Evolutionary conservation across 2,797 vertebrate species (phyloP).

Genomic region (Sitta carolinensis): DNA sequence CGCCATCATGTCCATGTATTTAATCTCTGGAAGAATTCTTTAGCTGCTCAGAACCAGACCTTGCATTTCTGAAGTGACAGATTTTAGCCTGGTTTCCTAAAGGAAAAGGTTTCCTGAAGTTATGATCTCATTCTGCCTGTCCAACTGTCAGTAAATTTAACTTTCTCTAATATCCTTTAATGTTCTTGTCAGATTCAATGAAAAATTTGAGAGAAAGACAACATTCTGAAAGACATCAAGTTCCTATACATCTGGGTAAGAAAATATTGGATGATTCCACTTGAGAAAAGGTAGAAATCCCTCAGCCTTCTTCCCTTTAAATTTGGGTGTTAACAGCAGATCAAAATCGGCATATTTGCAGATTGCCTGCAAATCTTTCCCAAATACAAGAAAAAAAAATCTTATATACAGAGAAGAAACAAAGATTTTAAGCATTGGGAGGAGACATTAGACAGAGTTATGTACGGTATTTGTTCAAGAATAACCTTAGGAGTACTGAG

Average conservation of each 20-base stretch:
- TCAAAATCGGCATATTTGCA: not conserved
- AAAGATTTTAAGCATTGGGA: not conserved
- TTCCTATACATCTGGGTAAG: not conserved
- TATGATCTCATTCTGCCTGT: not conserved
- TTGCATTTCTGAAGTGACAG: not conserved
- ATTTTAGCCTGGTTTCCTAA: not conserved
- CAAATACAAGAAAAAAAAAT: not conserved
- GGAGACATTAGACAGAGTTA: not conserved
- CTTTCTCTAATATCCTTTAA: not conserved
- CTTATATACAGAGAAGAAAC: not conserved
- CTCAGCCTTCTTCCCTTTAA: not conserved
- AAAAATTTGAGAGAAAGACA: not conserved
- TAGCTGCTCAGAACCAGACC: not conserved
- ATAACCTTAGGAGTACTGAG: not conserved
- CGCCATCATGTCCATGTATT: not conserved
- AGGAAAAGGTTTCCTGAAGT: not conserved
- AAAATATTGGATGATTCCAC: not conserved
- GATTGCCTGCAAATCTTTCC: not conserved
- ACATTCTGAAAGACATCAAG: not conserved
- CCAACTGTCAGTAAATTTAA: not conserved
- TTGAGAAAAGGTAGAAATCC: not conserved
- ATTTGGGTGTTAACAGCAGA: not conserved
- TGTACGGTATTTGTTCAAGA: not conserved
- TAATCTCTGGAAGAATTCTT: not conserved
- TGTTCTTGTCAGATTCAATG: not conserved